A percentile compares a stretch with the other conserved stretches of the same genome.
phyloP scores from a whole-genome alignment of 2,888 invertebrate genomes.

The Desoria tigrina region DNA sequence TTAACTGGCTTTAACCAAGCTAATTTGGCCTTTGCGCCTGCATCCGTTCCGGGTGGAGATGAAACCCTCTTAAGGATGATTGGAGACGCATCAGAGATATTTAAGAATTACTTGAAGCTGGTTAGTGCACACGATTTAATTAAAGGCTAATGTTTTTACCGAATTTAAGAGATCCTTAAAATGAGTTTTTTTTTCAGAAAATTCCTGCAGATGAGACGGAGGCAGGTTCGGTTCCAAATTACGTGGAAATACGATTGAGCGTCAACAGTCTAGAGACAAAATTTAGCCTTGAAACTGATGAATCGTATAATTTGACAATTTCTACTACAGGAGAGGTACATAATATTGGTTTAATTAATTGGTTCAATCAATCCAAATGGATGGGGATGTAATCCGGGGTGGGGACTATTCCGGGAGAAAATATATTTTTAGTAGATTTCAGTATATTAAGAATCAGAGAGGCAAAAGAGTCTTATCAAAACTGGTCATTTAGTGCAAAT shows the following conservation, averaged over 20 bases:
- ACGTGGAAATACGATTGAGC: slow-evolving; percentile 1
- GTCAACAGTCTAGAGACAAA: slow-evolving; percentile 34
- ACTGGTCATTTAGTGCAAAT: no score
- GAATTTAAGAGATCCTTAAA: not conserved
- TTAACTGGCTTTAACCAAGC: slow-evolving; percentile 20
- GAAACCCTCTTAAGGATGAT: slow-evolving; percentile 22
- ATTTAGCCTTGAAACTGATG: slow-evolving; percentile 26
- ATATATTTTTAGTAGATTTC: no score
- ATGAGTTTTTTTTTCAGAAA: not conserved
- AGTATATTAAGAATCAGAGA: no score
- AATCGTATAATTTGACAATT: slow-evolving; percentile 29
- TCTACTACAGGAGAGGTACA: not conserved
- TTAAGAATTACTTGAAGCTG: slow-evolving; percentile 20
- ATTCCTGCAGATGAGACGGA: slow-evolving; percentile 9
- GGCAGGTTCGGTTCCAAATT: no score
- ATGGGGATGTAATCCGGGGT: no score
- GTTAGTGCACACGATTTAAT: slow-evolving; percentile 8
- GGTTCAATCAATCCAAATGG: no score
- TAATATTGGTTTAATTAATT: no score
- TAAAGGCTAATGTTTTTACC: not conserved
- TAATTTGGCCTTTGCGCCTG: slow-evolving; percentile 3
- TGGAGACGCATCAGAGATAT: slow-evolving; percentile 17
- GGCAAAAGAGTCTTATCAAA: no score
- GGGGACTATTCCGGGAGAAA: no score
- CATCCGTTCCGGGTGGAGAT: slow-evolving; percentile 16